phyloP scores from a whole-genome alignment of 2,888 invertebrate genomes.

The Petrolisthes manimaculis region DNA sequence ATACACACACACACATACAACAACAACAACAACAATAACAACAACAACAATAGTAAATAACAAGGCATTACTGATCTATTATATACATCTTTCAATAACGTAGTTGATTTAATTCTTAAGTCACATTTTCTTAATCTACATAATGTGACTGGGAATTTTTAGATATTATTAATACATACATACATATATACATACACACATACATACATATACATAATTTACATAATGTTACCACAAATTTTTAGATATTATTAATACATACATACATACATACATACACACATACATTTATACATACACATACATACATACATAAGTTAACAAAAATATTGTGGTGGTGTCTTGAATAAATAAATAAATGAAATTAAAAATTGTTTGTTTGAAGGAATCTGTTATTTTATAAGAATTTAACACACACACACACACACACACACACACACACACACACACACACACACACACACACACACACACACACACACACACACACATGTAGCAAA shows the following conservation, averaged over 20 bases:
- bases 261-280: not conserved
- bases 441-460: too few relatives aligned
- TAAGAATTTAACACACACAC: too few relatives aligned
- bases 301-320: not conserved
- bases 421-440: too few relatives aligned
- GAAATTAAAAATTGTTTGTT: too few relatives aligned
- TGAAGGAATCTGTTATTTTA: too few relatives aligned
- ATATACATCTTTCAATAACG: not conserved
- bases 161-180: conserved; percentile 33
- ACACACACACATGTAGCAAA: too few relatives aligned
- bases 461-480: too few relatives aligned
- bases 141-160: conserved; percentile 37
- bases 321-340: too few relatives aligned
- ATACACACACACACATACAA: too few relatives aligned
- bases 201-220: conserved; percentile 25
- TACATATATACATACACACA: conserved; percentile 26
- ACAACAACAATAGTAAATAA: too few relatives aligned
- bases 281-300: not conserved
- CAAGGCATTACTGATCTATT: not conserved
- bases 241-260: not conserved
- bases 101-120: conserved; percentile 5
- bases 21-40: too few relatives aligned
- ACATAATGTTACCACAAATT: conserved; percentile 18
- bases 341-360: too few relatives aligned
- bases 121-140: conserved; percentile 34